Conservation (phyloP, 2,888 invertebrate species). For the Drosophila aldrichi region DNA sequence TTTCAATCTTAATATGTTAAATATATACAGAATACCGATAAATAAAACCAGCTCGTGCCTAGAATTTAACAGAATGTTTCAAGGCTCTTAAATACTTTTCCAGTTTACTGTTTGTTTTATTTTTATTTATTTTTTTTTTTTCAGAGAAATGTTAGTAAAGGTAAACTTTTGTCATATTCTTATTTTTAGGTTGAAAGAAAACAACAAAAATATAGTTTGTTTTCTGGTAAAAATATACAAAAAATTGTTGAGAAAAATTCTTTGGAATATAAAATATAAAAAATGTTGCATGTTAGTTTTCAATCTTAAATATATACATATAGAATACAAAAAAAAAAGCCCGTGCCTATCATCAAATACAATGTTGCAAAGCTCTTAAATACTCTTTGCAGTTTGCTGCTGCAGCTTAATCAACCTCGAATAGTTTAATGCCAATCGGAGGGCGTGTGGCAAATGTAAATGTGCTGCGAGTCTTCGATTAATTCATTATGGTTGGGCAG, state of each 20-base stretch:
- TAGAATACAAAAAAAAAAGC: too few species aligned
- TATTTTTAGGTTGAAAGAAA: too few species aligned
- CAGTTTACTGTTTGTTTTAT: too few species aligned
- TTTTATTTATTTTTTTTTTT: too few species aligned
- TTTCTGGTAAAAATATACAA: neutral
- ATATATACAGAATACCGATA: too few species aligned
- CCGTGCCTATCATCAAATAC: neutral
- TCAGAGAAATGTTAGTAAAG: too few species aligned
- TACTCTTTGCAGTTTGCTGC: slow-evolving; percentile 7
- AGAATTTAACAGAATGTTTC: too few species aligned
- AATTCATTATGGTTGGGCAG: slow-evolving; percentile 63
- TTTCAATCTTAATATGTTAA: too few species aligned
- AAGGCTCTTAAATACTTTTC: too few species aligned
- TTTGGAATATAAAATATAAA: neutral
- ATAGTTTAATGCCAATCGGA: slow-evolving; percentile 31
- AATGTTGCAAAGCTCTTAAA: slow-evolving; percentile 25
- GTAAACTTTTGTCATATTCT: too few species aligned
- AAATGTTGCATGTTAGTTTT: neutral
- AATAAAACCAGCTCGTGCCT: too few species aligned
- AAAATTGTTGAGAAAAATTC: neutral
- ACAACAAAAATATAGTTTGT: neutral
- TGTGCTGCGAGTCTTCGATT: slow-evolving; percentile 65
- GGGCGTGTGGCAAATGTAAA: slow-evolving; percentile 49
- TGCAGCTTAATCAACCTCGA: slow-evolving; percentile 9
- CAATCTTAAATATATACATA: neutral